Evolutionary conservation across 2,888 invertebrate genomes (phyloP).

Genomic region (Coelogynopora nodosa): DNA sequence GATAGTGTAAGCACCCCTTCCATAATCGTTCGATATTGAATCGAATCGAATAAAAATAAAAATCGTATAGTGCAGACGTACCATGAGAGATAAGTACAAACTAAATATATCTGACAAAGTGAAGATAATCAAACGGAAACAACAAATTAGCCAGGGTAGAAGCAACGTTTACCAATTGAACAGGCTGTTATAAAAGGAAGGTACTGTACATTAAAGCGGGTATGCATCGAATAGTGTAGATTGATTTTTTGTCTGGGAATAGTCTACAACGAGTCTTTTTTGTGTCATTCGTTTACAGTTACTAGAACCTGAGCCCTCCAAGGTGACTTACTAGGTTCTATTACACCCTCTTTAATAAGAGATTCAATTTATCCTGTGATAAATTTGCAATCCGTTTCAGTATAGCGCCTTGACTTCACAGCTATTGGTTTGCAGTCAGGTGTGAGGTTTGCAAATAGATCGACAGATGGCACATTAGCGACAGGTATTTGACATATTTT

Average conservation of each 20-base stretch:
- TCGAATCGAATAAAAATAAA: background rate
- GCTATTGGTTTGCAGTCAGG: constrained; percentile 32
- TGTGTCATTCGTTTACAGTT: constrained; percentile 43
- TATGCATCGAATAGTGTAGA: background rate
- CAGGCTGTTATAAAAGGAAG: too few relatives aligned
- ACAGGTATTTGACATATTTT: background rate
- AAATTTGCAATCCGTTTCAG: constrained; percentile 34
- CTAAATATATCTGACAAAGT: too few relatives aligned
- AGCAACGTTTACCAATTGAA: too few relatives aligned
- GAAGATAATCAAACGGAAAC: too few relatives aligned
- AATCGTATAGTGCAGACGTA: background rate
- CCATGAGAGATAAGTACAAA: too few relatives aligned
- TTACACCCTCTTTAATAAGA: constrained; percentile 41
- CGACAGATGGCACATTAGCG: background rate
- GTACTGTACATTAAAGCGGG: too few relatives aligned
- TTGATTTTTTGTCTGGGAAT: background rate
- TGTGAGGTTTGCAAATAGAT: constrained; percentile 34
- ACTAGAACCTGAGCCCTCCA: constrained; percentile 48
- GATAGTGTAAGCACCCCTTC: background rate
- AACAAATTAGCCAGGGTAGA: too few relatives aligned
- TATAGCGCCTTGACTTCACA: constrained; percentile 39
- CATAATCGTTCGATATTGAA: background rate
- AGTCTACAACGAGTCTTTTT: background rate
- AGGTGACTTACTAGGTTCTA: constrained; percentile 48
- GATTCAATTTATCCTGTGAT: constrained; percentile 35